Percentiles rank a stretch among this genome's conserved stretches.
Evolutionary conservation across 2,888 invertebrate genomes (phyloP).

Genomic region (Leucania comma): DNA sequence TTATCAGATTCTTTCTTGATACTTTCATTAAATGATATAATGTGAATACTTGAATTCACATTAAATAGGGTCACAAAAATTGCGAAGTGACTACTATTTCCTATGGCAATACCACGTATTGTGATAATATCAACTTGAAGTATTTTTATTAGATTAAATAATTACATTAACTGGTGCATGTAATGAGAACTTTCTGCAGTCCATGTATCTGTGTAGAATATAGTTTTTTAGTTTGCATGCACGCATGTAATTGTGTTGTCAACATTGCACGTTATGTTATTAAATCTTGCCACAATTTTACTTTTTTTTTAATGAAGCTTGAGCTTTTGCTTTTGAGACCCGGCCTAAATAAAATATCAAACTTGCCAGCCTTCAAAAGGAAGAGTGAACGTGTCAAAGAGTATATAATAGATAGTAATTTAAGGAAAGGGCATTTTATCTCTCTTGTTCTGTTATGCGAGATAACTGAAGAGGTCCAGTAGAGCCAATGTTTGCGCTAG

Average conservation of each 20-base stretch:
- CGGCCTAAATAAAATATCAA: neutral
- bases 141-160: neutral
- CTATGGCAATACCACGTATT: neutral
- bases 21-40: neutral
- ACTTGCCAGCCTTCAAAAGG: neutral
- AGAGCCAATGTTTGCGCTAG: too few species aligned
- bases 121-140: neutral
- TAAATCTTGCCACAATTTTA: constrained; percentile 37
- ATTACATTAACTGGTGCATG: neutral
- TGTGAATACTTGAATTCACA: neutral
- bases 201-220: constrained; percentile 20
- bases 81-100: neutral
- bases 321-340: constrained; percentile 5
- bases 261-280: constrained; percentile 47
- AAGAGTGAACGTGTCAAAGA: too few species aligned
- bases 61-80: too few species aligned
- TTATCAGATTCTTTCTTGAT: neutral
- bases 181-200: constrained; percentile 2
- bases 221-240: constrained; percentile 41
- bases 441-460: too few species aligned
- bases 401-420: too few species aligned
- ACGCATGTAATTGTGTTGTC: constrained; percentile 36
- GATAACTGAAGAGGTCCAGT: too few species aligned
- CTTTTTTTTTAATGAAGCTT: constrained; percentile 14
- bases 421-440: too few species aligned